Base-by-base conservation (phyloP, 2,797 vertebrate species). In the Trachurus trachurus region DNA sequence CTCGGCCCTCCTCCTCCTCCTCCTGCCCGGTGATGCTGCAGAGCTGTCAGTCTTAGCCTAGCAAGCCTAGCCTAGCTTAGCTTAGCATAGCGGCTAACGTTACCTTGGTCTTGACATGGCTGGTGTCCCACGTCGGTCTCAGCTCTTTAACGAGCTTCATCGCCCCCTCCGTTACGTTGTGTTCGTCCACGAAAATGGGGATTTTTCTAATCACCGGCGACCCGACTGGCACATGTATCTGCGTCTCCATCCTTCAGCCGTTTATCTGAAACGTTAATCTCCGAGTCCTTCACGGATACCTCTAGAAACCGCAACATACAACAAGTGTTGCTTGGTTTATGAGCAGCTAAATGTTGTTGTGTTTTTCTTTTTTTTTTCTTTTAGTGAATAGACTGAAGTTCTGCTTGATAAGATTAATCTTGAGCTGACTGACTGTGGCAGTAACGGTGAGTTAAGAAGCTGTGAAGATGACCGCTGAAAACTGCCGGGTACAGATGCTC, bases 121-220 rank as follows among this genome's bases (percentile, higher is more conserved):
- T 87, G 22, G 84, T 50, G 29, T 96, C 95, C 98, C 98, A 98
- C 52, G 88, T 86, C 21, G 98, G 97, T 89, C 97, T 95, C 76
- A 99, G 96, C 90, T 96, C 95, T 81, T 94, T 95, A n/a, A 99
- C 95, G 62, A 99, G 94, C 90, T 94, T 91, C 93, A 98, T 93
- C 40, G 97, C 97, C 0, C 98, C 98, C 3, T 96, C 95, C 17
- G 91, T 93, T 52, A 97, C 96, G 68, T 96, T 89, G 75, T 96
- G 95, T 39, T 97, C 97, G 34, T 97, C 96, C 84, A 98, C 97
- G 22, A 94, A 95, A 78, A 97, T 85, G 15, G 91, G 89, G 5
- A 96, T 93, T 89, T 94, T 96, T 34, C 87, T 91, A 42, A 97
- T 96, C 0, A 93, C 77, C 78, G 95, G 95, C 67, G 95, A 95